Evolutionary conservation across 2,113 vertebrate species (phyloP).

Genomic region (Neogale vison): DNA sequence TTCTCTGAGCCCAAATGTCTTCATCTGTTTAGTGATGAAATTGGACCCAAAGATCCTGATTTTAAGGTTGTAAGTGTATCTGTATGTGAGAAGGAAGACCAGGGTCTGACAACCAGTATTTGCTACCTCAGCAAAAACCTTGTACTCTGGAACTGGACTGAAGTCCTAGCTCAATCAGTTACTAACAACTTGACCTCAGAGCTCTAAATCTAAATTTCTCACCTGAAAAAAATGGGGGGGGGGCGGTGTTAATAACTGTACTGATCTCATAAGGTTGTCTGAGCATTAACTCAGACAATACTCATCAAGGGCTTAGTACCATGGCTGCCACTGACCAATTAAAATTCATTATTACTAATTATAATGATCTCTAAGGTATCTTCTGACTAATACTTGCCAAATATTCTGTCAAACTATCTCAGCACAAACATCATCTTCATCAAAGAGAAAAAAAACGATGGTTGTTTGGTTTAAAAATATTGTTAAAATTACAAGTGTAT

Average conservation of each 20-base stretch:
- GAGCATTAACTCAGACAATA: constrained; percentile 20
- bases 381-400: neutral
- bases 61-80: neutral
- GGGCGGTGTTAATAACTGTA: neutral
- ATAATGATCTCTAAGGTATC: neutral
- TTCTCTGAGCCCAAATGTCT: neutral
- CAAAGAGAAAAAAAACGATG: neutral
- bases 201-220: neutral
- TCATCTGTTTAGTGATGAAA: neutral
- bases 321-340: neutral
- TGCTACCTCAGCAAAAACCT: neutral
- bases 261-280: neutral
- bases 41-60: neutral
- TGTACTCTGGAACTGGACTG: neutral
- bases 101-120: neutral
- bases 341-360: constrained; percentile 4
- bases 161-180: neutral
- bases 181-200: neutral
- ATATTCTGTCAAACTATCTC: neutral
- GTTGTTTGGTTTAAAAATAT: neutral
- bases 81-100: neutral
- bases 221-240: neutral
- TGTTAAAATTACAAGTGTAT: neutral
- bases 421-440: neutral
- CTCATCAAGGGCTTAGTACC: neutral